Evolutionary conservation across 35 echinoderm and acorn worm genomes (phyloP).

Genomic region (Stichopus chloronotus): DNA sequence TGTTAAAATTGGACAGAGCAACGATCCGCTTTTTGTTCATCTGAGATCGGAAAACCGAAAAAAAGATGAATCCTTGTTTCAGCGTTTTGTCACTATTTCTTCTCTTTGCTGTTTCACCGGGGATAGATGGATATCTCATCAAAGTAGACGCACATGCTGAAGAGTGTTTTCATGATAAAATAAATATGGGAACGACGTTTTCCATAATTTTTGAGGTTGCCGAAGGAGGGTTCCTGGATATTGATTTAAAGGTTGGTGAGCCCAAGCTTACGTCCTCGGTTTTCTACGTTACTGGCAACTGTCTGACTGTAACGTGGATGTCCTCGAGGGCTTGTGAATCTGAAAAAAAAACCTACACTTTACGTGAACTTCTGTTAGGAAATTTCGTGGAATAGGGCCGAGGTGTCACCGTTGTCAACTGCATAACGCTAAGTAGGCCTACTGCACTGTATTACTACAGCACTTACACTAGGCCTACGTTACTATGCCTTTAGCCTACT

Average conservation of each 20-base stretch:
- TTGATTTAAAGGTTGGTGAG: constrained; percentile 83
- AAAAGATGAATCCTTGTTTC: neutral
- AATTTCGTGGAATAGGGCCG: neutral
- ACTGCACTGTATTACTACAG: no score
- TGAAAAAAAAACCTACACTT: neutral
- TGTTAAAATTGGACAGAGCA: no score
- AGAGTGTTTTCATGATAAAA: constrained; percentile 97
- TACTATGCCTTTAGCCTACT: no score
- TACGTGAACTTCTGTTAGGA: neutral
- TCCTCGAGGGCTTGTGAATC: no score
- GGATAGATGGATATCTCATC: constrained; percentile 77
- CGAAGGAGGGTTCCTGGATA: constrained; percentile 95
- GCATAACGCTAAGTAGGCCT: no score
- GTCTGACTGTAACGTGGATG: no score
- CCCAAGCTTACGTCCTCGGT: neutral
- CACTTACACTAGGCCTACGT: no score
- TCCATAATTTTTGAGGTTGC: constrained; percentile 97
- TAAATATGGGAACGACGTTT: constrained; percentile 90
- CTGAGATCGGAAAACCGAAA: neutral
- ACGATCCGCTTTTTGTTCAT: no score
- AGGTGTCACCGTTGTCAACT: neutral
- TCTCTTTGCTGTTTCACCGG: neutral
- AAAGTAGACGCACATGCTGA: constrained; percentile 95
- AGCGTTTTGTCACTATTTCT: neutral
- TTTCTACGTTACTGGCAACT: neutral